Evolutionary conservation across 2,797 vertebrate genomes (phyloP).

Genomic region (Benthosema pterotum): DNA sequence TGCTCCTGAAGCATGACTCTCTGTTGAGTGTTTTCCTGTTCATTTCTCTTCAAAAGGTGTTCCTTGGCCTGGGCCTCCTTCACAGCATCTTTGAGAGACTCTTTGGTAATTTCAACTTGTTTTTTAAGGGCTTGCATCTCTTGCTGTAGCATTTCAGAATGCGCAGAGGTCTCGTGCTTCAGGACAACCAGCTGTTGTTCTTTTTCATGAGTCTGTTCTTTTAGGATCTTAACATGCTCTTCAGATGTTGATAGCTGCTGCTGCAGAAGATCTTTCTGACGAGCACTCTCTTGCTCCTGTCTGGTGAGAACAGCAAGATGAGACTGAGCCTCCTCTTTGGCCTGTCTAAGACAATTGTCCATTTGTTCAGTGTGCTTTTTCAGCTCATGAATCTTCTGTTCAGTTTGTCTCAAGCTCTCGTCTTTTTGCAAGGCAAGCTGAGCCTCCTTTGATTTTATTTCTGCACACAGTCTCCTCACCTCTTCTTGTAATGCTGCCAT

Average conservation of each 20-base stretch:
- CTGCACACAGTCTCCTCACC: background rate
- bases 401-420: too few relatives aligned
- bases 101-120: conserved; percentile 13
- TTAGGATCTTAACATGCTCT: conserved; percentile 41
- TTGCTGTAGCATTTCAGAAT: background rate
- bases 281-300: conserved; percentile 53
- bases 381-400: too few relatives aligned
- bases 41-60: conserved; percentile 10
- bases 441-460: conserved; percentile 18
- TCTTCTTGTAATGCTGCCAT: too few relatives aligned
- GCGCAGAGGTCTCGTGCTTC: conserved; percentile 46
- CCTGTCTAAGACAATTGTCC: conserved; percentile 4
- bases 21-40: background rate
- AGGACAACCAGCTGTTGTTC: conserved; percentile 46
- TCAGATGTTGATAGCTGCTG: conserved; percentile 46
- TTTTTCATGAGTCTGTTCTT: conserved; percentile 38
- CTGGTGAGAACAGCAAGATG: background rate
- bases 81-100: conserved; percentile 9
- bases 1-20: background rate
- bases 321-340: conserved; percentile 23
- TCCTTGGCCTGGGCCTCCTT: conserved; percentile 22
- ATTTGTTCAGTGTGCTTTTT: too few relatives aligned
- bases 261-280: conserved; percentile 50
- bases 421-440: too few relatives aligned
- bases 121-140: background rate